phyloP scores from a whole-genome alignment of 1,140 invertebrate genomes.

The Steinernema khuongi region DNA sequence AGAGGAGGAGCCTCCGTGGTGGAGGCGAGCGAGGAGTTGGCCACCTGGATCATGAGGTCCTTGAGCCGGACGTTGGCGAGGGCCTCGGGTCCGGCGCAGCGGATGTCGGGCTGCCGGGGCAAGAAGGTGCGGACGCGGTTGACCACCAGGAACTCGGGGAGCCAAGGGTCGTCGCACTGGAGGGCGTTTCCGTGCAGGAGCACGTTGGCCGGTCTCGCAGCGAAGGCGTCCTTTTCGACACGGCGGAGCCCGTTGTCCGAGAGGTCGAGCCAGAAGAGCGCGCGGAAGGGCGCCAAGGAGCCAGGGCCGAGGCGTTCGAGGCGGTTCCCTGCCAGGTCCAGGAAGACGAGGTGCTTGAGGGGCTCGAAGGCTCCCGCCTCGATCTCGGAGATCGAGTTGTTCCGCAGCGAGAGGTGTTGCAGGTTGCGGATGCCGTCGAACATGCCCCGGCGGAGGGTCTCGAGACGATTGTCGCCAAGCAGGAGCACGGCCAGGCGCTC shows the following conservation, averaged over 20 bases:
- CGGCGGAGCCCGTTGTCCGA: conserved; percentile 42
- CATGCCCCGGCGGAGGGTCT: conserved; percentile 23
- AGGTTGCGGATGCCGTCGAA: conserved; percentile 58
- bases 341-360: conserved; percentile 36
- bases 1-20: not conserved
- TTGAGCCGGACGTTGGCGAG: conserved; percentile 43
- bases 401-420: conserved; percentile 48
- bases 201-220: conserved; percentile 44
- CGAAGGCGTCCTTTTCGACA: conserved; percentile 49
- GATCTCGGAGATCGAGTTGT: conserved; percentile 50
- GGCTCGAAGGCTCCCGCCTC: conserved; percentile 45
- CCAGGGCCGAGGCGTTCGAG: conserved; percentile 38
- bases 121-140: conserved; percentile 55
- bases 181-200: conserved; percentile 54
- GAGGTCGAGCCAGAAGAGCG: conserved; percentile 52
- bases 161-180: conserved; percentile 54
- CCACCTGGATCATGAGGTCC: conserved; percentile 56
- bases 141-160: conserved; percentile 48
- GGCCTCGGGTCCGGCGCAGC: conserved; percentile 42
- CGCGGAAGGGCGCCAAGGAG: conserved; percentile 39
- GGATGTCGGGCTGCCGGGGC: conserved; percentile 48
- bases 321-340: conserved; percentile 48
- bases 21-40: conserved; percentile 47
- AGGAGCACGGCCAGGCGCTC: conserved; percentile 41
- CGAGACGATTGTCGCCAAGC: conserved; percentile 44